Percentiles rank a stretch among this genome's conserved stretches.
phyloP scores from a whole-genome alignment of 1,140 invertebrate species.

The Stenopsyche tienmushanensis region DNA sequence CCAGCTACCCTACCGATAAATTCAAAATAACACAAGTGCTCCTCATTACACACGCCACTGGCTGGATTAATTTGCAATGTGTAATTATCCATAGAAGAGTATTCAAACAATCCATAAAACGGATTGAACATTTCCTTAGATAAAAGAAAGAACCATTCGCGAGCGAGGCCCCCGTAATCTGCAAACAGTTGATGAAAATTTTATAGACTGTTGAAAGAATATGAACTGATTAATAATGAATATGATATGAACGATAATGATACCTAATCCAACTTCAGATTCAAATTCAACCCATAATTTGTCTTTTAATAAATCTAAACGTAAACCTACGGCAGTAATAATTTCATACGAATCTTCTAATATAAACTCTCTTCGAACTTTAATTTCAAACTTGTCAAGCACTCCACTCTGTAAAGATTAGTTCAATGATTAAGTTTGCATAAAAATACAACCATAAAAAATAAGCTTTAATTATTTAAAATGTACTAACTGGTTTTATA shows the following conservation, averaged over 20 bases:
- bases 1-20: conserved; percentile 97
- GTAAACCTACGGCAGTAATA: conserved; percentile 80
- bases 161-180: conserved; percentile 96
- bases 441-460: conserved; percentile 14
- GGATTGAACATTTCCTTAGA: conserved; percentile 99
- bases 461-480: background rate
- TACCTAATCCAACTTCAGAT: conserved; percentile 85
- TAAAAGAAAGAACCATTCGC: conserved; percentile 98
- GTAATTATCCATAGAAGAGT: conserved; percentile 99
- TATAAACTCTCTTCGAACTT: conserved; percentile 84
- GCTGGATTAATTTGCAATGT: conserved; percentile 98
- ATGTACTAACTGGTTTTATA: conserved; percentile 83
- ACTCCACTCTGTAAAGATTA: conserved; percentile 77
- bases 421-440: conserved; percentile 15
- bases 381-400: conserved; percentile 98
- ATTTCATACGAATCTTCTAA: conserved; percentile 95
- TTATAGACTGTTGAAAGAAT: background rate
- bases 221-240: background rate
- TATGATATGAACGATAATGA: conserved; percentile 19
- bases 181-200: conserved; percentile 25
- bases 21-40: conserved; percentile 97
- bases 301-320: conserved; percentile 89
- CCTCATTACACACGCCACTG: conserved; percentile 95
- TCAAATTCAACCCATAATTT: conserved; percentile 99
- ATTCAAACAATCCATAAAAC: conserved; percentile 98